These are phyloP conservation scores for Psittacula cyanocephala DNA, from an alignment of 2,113 vertebrate genomes.

Conservation along the genomic window DNA sequence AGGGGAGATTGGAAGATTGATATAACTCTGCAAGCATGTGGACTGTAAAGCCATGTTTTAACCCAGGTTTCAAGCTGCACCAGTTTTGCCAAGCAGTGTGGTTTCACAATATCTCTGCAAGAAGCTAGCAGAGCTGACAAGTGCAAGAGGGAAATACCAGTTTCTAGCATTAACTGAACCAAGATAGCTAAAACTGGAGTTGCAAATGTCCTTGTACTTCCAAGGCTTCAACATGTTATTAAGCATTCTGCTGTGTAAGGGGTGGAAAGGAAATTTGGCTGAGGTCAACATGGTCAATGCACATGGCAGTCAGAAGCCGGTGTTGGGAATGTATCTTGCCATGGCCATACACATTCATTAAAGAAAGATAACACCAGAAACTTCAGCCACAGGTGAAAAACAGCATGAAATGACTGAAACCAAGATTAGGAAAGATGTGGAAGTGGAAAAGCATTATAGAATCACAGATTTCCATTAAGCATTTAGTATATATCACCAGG, in stretches of 20 bases:
- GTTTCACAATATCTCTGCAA: not conserved
- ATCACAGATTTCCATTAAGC: not conserved
- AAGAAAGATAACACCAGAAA: not conserved
- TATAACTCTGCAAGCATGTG: not conserved
- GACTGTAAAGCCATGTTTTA: not conserved
- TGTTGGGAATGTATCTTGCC: not conserved
- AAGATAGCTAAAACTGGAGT: not conserved
- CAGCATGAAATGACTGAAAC: not conserved
- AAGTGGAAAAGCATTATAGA: not conserved
- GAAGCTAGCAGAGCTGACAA: not conserved
- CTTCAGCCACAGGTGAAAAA: not conserved
- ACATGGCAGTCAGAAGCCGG: not conserved
- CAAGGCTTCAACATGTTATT: not conserved
- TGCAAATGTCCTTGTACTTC: not conserved
- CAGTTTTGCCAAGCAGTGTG: fast-evolving
- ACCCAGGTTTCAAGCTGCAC: not conserved
- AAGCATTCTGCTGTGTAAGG: not conserved
- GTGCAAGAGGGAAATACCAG: not conserved
- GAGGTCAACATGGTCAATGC: not conserved
- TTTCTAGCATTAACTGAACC: not conserved
- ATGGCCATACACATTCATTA: not conserved
- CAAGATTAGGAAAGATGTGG: not conserved
- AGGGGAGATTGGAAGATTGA: fast-evolving
- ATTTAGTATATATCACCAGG: not conserved
- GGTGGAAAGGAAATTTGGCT: not conserved